Evolutionary conservation across 2,888 invertebrate species (phyloP).

Genomic region (Cactoblastis cactorum): DNA sequence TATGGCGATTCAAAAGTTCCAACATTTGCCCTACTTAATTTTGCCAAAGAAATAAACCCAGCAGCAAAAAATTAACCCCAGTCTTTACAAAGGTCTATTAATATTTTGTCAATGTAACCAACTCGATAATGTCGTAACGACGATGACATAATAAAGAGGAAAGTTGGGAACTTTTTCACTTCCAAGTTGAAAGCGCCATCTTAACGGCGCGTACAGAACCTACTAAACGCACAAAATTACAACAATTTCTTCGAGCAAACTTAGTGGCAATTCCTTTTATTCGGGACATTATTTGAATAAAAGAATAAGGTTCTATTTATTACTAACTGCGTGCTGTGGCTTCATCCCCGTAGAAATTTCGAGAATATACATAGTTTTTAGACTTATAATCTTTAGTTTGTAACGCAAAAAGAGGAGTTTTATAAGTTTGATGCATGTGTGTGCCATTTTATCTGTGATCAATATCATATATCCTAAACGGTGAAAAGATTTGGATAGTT

Average conservation of each 20-base stretch:
- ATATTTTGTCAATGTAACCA: background rate
- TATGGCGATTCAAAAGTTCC: too few species aligned
- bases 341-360: too few species aligned
- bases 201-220: constrained; percentile 35
- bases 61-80: background rate
- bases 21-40: too few species aligned
- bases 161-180: constrained; percentile 11
- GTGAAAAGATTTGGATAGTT: too few species aligned
- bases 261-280: constrained; percentile 49
- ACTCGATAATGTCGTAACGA: constrained; percentile 9
- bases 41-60: too few species aligned
- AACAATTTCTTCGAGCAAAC: constrained; percentile 45
- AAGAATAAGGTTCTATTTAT: background rate
- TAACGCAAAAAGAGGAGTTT: too few species aligned
- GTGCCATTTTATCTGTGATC: too few species aligned
- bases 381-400: too few species aligned
- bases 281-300: constrained; percentile 36
- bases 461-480: too few species aligned
- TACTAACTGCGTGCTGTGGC: background rate
- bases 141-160: constrained; percentile 12
- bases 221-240: constrained; percentile 50
- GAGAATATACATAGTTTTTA: too few species aligned
- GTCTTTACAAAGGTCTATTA: background rate
- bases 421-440: too few species aligned
- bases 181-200: constrained; percentile 26